A percentile compares a stretch with the other conserved stretches of the same genome.
phyloP scores from a whole-genome alignment of 1,140 invertebrate genomes.

The Zaprionus vittiger region DNA sequence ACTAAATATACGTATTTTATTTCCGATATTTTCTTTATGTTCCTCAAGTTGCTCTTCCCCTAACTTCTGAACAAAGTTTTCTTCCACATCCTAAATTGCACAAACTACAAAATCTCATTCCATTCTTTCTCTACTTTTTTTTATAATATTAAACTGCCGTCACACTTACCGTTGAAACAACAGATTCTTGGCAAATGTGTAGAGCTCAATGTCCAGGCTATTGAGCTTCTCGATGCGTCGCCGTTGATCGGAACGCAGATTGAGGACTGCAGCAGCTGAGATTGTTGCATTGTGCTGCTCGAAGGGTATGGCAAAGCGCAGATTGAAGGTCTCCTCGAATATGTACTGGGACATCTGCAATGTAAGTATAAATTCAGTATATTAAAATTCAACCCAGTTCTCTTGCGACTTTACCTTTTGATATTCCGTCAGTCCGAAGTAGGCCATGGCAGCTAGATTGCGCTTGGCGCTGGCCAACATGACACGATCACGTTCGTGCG shows the following conservation, averaged over 20 bases:
- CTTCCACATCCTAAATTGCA: too few species aligned
- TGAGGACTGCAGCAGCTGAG: slow-evolving; percentile 90
- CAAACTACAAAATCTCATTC: neutral
- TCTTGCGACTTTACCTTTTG: slow-evolving; percentile 88
- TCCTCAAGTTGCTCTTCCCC: too few species aligned
- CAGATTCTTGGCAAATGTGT: slow-evolving; percentile 95
- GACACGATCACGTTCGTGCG: slow-evolving; percentile 89
- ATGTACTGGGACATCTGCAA: slow-evolving; percentile 95
- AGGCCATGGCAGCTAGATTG: slow-evolving; percentile 97
- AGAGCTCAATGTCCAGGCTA: slow-evolving; percentile 95
- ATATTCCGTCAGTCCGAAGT: slow-evolving; percentile 98
- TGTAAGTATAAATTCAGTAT: neutral
- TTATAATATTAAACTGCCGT: neutral
- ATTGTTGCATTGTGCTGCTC: slow-evolving; percentile 95
- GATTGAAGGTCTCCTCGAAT: slow-evolving; percentile 98
- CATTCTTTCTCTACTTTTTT: neutral
- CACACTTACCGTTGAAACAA: slow-evolving; percentile 89
- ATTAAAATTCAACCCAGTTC: neutral
- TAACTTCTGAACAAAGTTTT: too few species aligned
- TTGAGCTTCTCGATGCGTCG: slow-evolving; percentile 92
- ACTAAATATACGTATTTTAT: too few species aligned
- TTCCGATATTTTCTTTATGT: too few species aligned
- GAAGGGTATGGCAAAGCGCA: slow-evolving; percentile 94
- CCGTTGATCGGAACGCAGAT: slow-evolving; percentile 89
- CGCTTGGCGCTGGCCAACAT: slow-evolving; percentile 97